phyloP scores from a whole-genome alignment of 2,797 vertebrate genomes.

The Cyprinella venusta region DNA sequence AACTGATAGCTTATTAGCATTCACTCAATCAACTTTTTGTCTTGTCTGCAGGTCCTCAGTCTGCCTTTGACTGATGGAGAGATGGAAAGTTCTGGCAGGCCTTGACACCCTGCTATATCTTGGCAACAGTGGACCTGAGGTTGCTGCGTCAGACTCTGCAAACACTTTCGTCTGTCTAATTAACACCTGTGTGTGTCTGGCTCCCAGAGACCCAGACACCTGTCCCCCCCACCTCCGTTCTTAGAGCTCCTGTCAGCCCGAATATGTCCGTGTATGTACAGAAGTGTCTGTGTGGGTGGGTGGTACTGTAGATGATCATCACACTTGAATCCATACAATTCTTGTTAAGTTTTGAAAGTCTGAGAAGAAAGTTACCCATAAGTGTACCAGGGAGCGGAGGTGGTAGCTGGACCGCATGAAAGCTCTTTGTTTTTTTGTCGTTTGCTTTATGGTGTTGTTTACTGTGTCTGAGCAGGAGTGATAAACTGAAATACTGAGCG shows the following conservation, averaged over 20 bases:
- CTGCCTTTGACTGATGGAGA: slow-evolving; percentile 23
- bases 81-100: slow-evolving; percentile 34
- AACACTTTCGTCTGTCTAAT: slow-evolving; percentile 73
- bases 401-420: slow-evolving; percentile 26
- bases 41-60: slow-evolving; percentile 20
- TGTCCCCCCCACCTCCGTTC: neutral
- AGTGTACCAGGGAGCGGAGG: slow-evolving; percentile 11
- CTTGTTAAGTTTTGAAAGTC: slow-evolving; percentile 59
- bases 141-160: slow-evolving; percentile 65
- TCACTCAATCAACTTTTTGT: slow-evolving; percentile 32
- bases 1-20: slow-evolving; percentile 54
- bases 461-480: slow-evolving; percentile 46
- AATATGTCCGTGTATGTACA: slow-evolving; percentile 56
- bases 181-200: slow-evolving; percentile 72
- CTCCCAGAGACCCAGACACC: slow-evolving; percentile 50
- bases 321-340: slow-evolving; percentile 73
- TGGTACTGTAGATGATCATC: slow-evolving; percentile 65
- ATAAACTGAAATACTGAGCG: slow-evolving; percentile 48
- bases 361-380: slow-evolving; percentile 26
- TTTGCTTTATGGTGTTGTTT: slow-evolving; percentile 42
- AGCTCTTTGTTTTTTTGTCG: slow-evolving; percentile 15
- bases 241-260: slow-evolving; percentile 22
- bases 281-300: slow-evolving; percentile 51
- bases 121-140: slow-evolving; percentile 50
- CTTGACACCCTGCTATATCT: slow-evolving; percentile 20